Conservation (phyloP, 1,140 invertebrate genomes). For the Drosophila arawakana region DNA sequence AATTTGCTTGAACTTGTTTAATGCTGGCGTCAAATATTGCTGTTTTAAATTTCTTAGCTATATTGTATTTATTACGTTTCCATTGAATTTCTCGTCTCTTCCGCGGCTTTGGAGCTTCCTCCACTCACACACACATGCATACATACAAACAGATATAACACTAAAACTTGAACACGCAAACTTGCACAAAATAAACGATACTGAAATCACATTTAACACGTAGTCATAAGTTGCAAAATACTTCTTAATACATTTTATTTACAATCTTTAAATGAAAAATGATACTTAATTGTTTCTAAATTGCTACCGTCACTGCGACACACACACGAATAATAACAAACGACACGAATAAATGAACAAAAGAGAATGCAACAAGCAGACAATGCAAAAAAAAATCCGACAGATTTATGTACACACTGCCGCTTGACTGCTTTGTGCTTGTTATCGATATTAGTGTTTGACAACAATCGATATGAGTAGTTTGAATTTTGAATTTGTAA, state of each 20-base stretch:
- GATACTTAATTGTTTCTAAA: slow-evolving; percentile 28
- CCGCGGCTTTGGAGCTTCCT: slow-evolving; percentile 47
- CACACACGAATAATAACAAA: slow-evolving; percentile 56
- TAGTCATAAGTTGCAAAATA: slow-evolving; percentile 33
- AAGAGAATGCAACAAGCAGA: slow-evolving; percentile 57
- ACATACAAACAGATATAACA: slow-evolving; percentile 37
- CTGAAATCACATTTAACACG: slow-evolving; percentile 31
- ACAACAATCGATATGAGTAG: neutral
- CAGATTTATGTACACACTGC: slow-evolving; percentile 43
- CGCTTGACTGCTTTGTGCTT: no score
- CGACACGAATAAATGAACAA: slow-evolving; percentile 41
- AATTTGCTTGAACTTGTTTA: slow-evolving; percentile 13
- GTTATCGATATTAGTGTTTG: slow-evolving; percentile 4
- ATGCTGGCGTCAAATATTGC: slow-evolving; percentile 13
- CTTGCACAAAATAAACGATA: slow-evolving; percentile 27
- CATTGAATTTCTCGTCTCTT: slow-evolving; percentile 38
- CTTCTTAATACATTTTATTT: slow-evolving; percentile 41
- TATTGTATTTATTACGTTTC: slow-evolving; percentile 35
- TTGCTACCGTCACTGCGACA: slow-evolving; percentile 20
- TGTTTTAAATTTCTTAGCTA: slow-evolving; percentile 22
- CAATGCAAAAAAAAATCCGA: slow-evolving; percentile 13
- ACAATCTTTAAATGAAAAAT: slow-evolving; percentile 3
- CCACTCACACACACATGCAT: slow-evolving; percentile 27
- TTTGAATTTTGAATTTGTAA: slow-evolving; percentile 3
- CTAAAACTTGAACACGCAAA: slow-evolving; percentile 29